Base-by-base conservation (phyloP, 1,140 invertebrate genomes). In the Pseudoatta argentina region DNA sequence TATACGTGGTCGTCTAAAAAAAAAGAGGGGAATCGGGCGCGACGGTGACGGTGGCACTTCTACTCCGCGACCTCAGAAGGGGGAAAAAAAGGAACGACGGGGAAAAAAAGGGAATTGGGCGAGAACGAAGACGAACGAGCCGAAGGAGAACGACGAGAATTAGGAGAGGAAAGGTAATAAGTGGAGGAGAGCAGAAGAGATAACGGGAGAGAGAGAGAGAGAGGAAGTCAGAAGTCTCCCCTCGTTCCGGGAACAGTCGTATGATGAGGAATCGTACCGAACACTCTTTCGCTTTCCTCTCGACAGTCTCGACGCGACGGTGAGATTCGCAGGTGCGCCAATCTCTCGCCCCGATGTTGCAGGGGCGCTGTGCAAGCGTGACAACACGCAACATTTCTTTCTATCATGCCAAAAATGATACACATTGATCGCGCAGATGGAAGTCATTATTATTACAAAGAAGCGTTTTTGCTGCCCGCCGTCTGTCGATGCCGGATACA, bases 21-120 rank as follows among this genome's bases (percentile, higher is more conserved):
- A 44, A 44, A 39, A 39, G 63, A 73, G 88, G 71, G 63, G 24
- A 76, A 73, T 66, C 75, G 71, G 77, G 67, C 67, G 55, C 53
- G 57, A 78, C 73, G 85, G 88, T 90, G 88, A 90, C 88, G 88
- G 77, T 90, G 85, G 88, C 78, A 87, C 57, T 90, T 89, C 73
- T 86, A 86, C 77, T 66, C 64, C 78, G 48, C 57, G 55, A 72
- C 48, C 67, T 59, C 63, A 59, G 71, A 57, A 4, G 53, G 59
- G 21, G 39, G 63, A n/a, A 34, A 1, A 30, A 21, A 71, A 66
- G 57, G 30, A 44, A 24, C 66, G 12, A 48, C 24, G 8, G 21
- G 51, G 5, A 39, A 21, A 18, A n/a, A 53, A 18, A 16, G 48
- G 10, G 30, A 14, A 73, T 53, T 34, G 51, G 67, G 12, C n/a